Base-by-base conservation (phyloP, 2,888 invertebrate species). In the Harpalus rubripes region DNA sequence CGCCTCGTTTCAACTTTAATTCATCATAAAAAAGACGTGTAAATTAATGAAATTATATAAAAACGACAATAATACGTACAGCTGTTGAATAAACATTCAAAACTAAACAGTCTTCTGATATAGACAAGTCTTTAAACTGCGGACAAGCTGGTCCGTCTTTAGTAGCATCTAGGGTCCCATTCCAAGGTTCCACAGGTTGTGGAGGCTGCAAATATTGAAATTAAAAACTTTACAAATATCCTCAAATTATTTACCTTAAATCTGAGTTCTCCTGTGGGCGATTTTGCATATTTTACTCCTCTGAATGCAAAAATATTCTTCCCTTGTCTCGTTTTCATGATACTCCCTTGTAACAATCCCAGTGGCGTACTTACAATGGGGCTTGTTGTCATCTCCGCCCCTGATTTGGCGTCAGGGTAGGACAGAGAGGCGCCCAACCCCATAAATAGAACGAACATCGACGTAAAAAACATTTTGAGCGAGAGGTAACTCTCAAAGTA, bases 21-120 rank as follows among this genome's bases (percentile, higher is more conserved):
- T 32, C 32, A 80, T 65, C 88, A 88, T 12, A 81, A 81, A 85
- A 85, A 86, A 18, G 10, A 52, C 10, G 44, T 8, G 10, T 0
- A 52, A 52, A 12, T 52, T 52, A 3, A 12, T 52, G 44, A 12
- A 52, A 52, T 12, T 8, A 52, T 52, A 52, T 10, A 2, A 52
- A 12, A 12, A 12, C 12, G 44, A 52, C 7, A 12, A 52, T 52
- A 5, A 32, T 32, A 61, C 72, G 32, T 88, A 92, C 92, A 88
- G 91, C 91, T 87, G 87, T 92, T 0, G 93, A 93, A 87, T 94
- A 95, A 0, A 95, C 93, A 87, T 95, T 95, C 78, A 95, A 88
- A 16, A 92, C 91, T 0, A 95, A 91, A 87, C 95, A 95, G 88
- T 95, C 94, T 87, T 95, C 95, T 39, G 93, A 92, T 76, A 92